A percentile compares a stretch with the other conserved stretches of the same genome.
Evolutionary conservation across 2,888 invertebrate genomes (phyloP).

Genomic region (Ptycholaimellus sp.): DNA sequence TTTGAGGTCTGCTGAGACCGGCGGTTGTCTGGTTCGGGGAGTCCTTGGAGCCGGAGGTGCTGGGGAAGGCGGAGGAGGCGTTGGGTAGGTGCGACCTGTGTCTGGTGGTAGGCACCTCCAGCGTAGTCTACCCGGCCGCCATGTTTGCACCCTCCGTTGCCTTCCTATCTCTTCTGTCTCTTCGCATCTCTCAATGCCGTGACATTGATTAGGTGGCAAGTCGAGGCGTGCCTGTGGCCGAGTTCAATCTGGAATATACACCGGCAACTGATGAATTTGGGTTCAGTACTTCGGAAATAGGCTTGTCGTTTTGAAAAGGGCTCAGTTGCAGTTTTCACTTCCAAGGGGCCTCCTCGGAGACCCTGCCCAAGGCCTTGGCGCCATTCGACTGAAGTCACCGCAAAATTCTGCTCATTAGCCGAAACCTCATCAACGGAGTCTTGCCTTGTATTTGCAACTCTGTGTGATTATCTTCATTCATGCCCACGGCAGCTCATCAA

Average conservation of each 20-base stretch:
- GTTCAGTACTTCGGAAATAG: no score
- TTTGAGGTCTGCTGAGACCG: slow-evolving; percentile 49
- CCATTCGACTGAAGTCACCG: slow-evolving; percentile 6
- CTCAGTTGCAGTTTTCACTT: slow-evolving; percentile 6
- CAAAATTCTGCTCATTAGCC: no score
- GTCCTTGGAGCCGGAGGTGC: slow-evolving; percentile 39
- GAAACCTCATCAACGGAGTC: no score
- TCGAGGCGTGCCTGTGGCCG: slow-evolving; percentile 48
- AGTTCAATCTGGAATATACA: slow-evolving; percentile 42
- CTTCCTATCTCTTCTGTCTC: no score
- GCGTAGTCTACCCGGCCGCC: slow-evolving; percentile 61
- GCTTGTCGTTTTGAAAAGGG: no score
- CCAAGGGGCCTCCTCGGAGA: slow-evolving; percentile 2
- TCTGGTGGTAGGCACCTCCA: slow-evolving; percentile 55
- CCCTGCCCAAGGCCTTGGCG: slow-evolving; percentile 5
- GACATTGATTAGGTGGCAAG: no score
- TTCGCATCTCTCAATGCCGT: no score
- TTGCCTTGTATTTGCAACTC: no score
- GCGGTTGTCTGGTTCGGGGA: slow-evolving; percentile 74
- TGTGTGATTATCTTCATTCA: no score
- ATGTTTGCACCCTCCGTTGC: slow-evolving; percentile 58
- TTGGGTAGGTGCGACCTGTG: slow-evolving; percentile 50
- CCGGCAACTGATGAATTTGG: slow-evolving; percentile 3
- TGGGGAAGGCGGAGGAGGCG: slow-evolving; percentile 39
- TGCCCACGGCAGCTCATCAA: no score